Base-by-base conservation (phyloP, 2,888 invertebrate species). In the Cephus runcator region DNA sequence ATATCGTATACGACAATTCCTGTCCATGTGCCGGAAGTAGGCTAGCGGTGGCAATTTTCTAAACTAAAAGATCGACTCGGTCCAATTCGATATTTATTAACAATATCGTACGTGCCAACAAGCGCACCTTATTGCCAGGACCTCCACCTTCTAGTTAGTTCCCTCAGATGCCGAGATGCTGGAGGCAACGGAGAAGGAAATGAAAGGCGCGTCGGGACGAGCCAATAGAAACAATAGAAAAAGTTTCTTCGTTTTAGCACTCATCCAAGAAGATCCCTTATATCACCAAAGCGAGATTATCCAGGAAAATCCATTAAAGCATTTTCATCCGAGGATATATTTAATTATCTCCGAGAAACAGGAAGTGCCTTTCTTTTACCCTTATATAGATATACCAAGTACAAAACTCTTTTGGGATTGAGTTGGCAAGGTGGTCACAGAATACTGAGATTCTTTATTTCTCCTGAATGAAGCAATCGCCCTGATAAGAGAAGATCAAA, bases 311-410 rank as follows among this genome's bases (percentile, higher is more conserved):
- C 87, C 86, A 85, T 87, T 86, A 83, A 83, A 87, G 81, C 85
- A 84, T 85, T 88, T 87, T 85, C 82, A 85, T 85, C 82, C 83
- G 77, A 85, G 81, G 88, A 88, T 88, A 87, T 88, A 89, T 89
- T 88, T 88, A 88, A 89, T 89, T 89, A 89, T 89, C 87, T 85
- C 83, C 81, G 69, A 15, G 40, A 40, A 40, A 6, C 15, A 40
- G 40, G 15, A 40, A 15, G 40, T 40, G 15, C 40, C 40, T 40
- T 40, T 4, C 40, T 40, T 40, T 4, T 15, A 40, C 15, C 40
- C 40, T 15, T 12, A 15, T 15, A 15, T 4, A 15, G 40, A 15
- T 4, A 15, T 4, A 40, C 15, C 15, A 15, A 6, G 15, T 40
- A 1, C 1, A 40, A 40, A 15, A 40, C 15, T 40, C 12, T 40